Evolutionary conservation across 2,888 invertebrate species (phyloP), one percentile per base, ranked within the genome.

Genomic region (Elysia crispata): DNA sequence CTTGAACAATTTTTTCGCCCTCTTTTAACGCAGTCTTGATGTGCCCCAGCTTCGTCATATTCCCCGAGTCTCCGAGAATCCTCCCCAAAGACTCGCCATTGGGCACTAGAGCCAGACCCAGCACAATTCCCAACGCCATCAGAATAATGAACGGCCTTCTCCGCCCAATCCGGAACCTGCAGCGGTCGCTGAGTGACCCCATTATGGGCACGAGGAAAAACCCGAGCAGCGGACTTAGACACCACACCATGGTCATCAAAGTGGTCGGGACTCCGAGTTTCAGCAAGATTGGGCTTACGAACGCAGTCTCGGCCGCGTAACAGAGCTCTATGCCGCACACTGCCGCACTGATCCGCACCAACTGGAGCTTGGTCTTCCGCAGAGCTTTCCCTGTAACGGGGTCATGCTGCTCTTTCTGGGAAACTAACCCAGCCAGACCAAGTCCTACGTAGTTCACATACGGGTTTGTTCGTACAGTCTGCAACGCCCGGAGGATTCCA

Each of bases 291-390:
- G 98, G 98, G 0, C 97, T 98, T 0, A 98, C 98, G 92, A 98
- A 98, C 0, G 98, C 98, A 0, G 98, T 98, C 93, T 98, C 98
- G 0, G 98, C 98, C 0, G 98, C 97, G 90, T 98, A 98, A 0
- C 98, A 97, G 92, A 98, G 97, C 92, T 98, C 98, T 80, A 98
- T 98, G 0, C 98, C 98, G 96, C 97, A 98, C 0, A 98, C 98
- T 0, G 97, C 97, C 0, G 97, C 96, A 28, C 97, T 98, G 84
- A 98, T 95, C 15, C 97, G 94, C 85, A 97, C 94, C 86, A 98
- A 92, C 83, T 91, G 87, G 3, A 88, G 78, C 31, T 88, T 87
- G 25, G 89, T 83, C 91, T 98, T 91, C 30, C 86, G 84, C 11
- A 83, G 76, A 6, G 79, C 76, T 23, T 82, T 66, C 3, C 83